Conservation (phyloP, 1,140 invertebrate species). For the Hermetia illucens region DNA sequence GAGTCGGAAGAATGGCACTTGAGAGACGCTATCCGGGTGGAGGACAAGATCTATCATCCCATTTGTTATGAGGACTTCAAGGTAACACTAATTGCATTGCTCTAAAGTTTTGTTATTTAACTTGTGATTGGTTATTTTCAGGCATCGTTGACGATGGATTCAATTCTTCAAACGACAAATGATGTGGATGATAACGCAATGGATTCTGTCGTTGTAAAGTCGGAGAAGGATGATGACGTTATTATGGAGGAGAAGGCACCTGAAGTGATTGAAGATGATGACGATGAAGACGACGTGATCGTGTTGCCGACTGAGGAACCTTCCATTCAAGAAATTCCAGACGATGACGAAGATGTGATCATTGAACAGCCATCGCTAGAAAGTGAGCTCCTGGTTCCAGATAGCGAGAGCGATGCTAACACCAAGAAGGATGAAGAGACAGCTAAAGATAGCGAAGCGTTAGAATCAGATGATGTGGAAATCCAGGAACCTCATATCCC, state of each 20-base stretch:
- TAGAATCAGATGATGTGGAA: constrained; percentile 27
- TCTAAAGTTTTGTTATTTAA: neutral
- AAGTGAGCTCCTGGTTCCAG: too few relatives aligned
- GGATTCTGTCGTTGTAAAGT: constrained; percentile 21
- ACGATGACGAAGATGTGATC: constrained; percentile 29
- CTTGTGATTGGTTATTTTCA: constrained; percentile 7
- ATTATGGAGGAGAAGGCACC: neutral
- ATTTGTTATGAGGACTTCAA: constrained; percentile 81
- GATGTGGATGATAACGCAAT: constrained; percentile 23
- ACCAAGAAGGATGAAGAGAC: constrained; percentile 27
- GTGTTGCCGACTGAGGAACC: constrained; percentile 28
- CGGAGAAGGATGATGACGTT: constrained; percentile 14
- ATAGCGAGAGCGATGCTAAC: too few relatives aligned
- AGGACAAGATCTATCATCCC: constrained; percentile 77
- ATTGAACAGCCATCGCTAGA: too few relatives aligned
- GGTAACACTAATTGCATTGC: too few relatives aligned
- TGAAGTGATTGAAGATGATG: constrained; percentile 9
- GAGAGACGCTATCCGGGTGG: constrained; percentile 60
- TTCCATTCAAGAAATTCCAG: constrained; percentile 26
- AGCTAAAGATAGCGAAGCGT: constrained; percentile 22
- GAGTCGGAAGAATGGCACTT: constrained; percentile 94
- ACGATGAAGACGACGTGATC: constrained; percentile 30
- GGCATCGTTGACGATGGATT: constrained; percentile 17
- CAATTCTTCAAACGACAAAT: too few relatives aligned
- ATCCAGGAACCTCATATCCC: constrained; percentile 30